Percentiles rank a stretch among this genome's conserved stretches.
phyloP scores from a whole-genome alignment of 1,140 invertebrate species.

The Cotesia glomerata region DNA sequence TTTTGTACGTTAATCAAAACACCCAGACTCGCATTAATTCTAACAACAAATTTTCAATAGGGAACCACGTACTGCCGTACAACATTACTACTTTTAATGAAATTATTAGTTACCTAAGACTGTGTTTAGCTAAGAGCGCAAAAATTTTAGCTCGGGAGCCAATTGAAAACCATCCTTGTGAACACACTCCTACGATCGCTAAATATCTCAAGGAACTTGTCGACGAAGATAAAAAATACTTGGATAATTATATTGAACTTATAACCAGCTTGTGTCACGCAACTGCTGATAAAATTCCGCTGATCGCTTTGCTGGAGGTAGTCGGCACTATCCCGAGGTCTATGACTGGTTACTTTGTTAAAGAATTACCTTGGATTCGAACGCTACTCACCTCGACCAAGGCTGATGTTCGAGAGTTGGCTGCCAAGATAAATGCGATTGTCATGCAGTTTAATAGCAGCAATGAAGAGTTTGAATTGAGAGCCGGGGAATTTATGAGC shows the following conservation, averaged over 20 bases:
- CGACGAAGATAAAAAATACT: slow-evolving; percentile 62
- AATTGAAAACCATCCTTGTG: slow-evolving; percentile 67
- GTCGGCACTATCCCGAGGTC: slow-evolving; percentile 72
- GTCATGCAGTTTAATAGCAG: slow-evolving; percentile 65
- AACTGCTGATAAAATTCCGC: slow-evolving; percentile 68
- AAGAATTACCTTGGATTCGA: slow-evolving; percentile 69
- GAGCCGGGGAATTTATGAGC: slow-evolving; percentile 64
- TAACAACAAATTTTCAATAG: slow-evolving; percentile 62
- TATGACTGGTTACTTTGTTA: slow-evolving; percentile 66
- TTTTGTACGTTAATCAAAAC: slow-evolving; percentile 71
- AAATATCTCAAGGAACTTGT: slow-evolving; percentile 65
- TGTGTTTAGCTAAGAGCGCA: slow-evolving; percentile 72
- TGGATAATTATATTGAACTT: slow-evolving; percentile 72
- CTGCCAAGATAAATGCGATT: slow-evolving; percentile 73
- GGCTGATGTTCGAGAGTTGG: slow-evolving; percentile 75
- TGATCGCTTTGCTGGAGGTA: slow-evolving; percentile 77
- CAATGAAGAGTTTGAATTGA: slow-evolving; percentile 64
- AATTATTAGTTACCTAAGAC: slow-evolving; percentile 78
- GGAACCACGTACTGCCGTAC: slow-evolving; percentile 66
- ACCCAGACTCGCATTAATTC: slow-evolving; percentile 67
- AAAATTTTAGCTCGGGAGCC: slow-evolving; percentile 55
- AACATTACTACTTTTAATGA: slow-evolving; percentile 62
- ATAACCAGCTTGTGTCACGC: slow-evolving; percentile 70
- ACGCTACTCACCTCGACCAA: slow-evolving; percentile 73
- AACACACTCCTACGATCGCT: slow-evolving; percentile 68